Percentiles rank a stretch among this genome's conserved stretches.
phyloP scores from a whole-genome alignment of 2,888 invertebrate genomes.

The Penaeus monodon region DNA sequence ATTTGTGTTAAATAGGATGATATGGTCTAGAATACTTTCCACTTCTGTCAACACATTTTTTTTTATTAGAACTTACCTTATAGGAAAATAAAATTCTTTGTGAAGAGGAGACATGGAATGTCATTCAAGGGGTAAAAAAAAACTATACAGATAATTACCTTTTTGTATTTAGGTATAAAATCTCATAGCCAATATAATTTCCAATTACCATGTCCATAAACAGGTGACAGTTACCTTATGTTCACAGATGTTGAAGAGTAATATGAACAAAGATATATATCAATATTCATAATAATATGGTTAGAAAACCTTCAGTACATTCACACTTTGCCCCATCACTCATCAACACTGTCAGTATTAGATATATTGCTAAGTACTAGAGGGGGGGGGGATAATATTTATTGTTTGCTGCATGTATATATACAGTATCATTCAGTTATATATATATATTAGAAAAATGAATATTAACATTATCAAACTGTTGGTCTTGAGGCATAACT shows the following conservation, averaged over 20 bases:
- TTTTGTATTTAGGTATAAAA: slow-evolving; percentile 44
- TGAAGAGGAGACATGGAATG: slow-evolving; percentile 24
- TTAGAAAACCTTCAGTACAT: background rate
- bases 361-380: too few relatives aligned
- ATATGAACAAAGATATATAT: background rate
- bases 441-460: too few relatives aligned
- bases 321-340: background rate
- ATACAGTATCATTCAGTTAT: too few relatives aligned
- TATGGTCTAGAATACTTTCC: too few relatives aligned
- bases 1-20: too few relatives aligned
- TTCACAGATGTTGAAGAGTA: background rate
- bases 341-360: too few relatives aligned
- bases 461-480: too few relatives aligned
- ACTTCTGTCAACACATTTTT: too few relatives aligned
- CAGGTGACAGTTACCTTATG: slow-evolving; percentile 36
- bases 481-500: too few relatives aligned
- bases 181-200: background rate
- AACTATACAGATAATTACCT: slow-evolving; percentile 20
- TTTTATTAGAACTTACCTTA: too few relatives aligned
- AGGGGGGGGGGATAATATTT: too few relatives aligned
- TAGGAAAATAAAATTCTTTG: background rate
- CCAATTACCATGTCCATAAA: slow-evolving; percentile 47
- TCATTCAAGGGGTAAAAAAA: slow-evolving; percentile 26
- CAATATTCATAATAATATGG: background rate
- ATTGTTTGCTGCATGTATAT: too few relatives aligned